Base-by-base conservation (phyloP, 2,113 vertebrate genomes). In the Brachirus orientalis region DNA sequence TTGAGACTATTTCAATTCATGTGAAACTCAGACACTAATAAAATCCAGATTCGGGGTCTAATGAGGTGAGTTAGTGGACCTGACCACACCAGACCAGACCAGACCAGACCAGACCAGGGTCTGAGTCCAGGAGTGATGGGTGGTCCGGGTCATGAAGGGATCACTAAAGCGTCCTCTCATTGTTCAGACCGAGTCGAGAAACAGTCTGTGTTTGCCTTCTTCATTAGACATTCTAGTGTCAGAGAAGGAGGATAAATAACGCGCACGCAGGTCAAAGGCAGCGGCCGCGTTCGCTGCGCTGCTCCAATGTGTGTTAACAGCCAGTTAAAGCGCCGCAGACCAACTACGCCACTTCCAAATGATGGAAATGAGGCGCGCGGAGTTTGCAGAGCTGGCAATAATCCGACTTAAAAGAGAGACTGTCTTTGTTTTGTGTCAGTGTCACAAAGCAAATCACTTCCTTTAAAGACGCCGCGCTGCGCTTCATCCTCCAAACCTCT, bases 351-450 rank as follows among this genome's bases (percentile, higher is more conserved):
- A 72, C 83, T 72, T 80, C 63, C 80, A 75, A 87, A 80, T 83
- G 88, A 90, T 86, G 88, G 87, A 85, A 91, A 89, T 87, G 87
- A 91, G 84, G 37, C 37, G 37, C 8, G 83, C 10, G 37, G 40
- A 86, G 92, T 94, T 94, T 94, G 85, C 92, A 89, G 91, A 94
- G 92, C 91, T 90, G 92, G 77, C 55, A 75, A 73, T 93, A 93
- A 93, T 92, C 92, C 84, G 0, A 75, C 79, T 90, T 93, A 83
- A 92, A 93, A 93, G 90, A 83, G 75, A 71, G 40, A 47, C 46
- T 4, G 79, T 70, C 80, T 73, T 88, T 88, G 86, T 85, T 68
- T 28, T 66, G 58, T 37, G 62, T 46, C 56, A 40, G 82, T 85
- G 89, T 82, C 68, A 90, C 80, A 86, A 86, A 78, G 85, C 57